Base-by-base conservation (phyloP, 2,888 invertebrate genomes). In the Diplazon laetatorius region DNA sequence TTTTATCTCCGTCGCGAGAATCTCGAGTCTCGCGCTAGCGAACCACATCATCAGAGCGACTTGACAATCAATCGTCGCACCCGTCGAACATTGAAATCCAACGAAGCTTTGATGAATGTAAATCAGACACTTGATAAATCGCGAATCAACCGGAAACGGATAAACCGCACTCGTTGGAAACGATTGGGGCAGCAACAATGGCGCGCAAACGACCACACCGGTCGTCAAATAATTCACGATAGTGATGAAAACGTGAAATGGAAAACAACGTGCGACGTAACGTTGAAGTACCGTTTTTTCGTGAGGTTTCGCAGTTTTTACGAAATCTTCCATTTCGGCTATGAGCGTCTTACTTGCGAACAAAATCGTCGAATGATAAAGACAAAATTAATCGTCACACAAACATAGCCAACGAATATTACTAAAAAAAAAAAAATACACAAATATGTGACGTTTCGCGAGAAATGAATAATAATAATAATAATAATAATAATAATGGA, bases 1-100 rank as follows among this genome's bases (percentile, higher is more conserved):
- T 42, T 52, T 42, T 12, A 76, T 42, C 20, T 80, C 68, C 8
- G 10, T 9, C 9, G 42, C 60, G 6, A 85, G 35, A 10, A 83
- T 52, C 30, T 84, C 78, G 37, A 86, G 77, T 69, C 82, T 85
- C 0, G 82, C 81, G 14, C 80, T 66, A 0, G 75, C 68, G 48
- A 78, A 86, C 86, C 84, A 86, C 35, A 86, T 46, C 6, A 84
- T 18, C 2, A 83, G 14, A 4, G 82, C 83, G 1, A 81, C 55
- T 6, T 82, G 82, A 65, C 82, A 80, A 69, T 86, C 85, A 0
- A 81, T 46, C 14, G 82, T 78, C 9, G 83, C 74, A 22, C 76
- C 80, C n/a, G 84, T 78, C 1, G 82, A 73, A 6, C 79, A 78
- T 52, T 85, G 85, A 52, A 83, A 25, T 0, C 80, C 80, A 18